A percentile compares a stretch with the other conserved stretches of the same genome.
Evolutionary conservation across 2,888 invertebrate species (phyloP).

Genomic region (Galeruca laticollis): DNA sequence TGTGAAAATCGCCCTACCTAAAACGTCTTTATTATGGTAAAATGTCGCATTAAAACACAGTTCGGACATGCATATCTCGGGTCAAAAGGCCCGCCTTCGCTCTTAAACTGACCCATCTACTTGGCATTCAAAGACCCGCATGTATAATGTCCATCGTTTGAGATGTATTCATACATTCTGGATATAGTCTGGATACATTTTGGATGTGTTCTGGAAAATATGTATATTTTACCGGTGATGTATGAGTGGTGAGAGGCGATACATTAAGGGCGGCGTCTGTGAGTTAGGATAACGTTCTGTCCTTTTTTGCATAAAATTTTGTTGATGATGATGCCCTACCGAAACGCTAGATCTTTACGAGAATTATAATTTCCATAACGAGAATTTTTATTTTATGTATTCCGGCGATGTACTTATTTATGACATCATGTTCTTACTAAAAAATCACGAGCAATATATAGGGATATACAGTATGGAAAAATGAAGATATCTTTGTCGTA

Average conservation of each 20-base stretch:
- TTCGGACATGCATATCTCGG: constrained; percentile 42
- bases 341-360: neutral
- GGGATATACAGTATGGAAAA: too few relatives aligned
- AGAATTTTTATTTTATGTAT: neutral
- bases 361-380: neutral
- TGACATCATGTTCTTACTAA: too few relatives aligned
- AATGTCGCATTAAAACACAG: constrained; percentile 43
- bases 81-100: constrained; percentile 39
- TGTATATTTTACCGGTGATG: constrained; percentile 45
- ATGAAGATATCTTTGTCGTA: too few relatives aligned
- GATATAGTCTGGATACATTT: constrained; percentile 36
- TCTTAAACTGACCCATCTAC: constrained; percentile 43
- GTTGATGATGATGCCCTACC: constrained; percentile 21
- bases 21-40: constrained; percentile 45
- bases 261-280: constrained; percentile 34
- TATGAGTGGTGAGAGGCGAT: constrained; percentile 37
- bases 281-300: constrained; percentile 10
- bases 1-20: constrained; percentile 4
- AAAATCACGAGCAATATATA: neutral
- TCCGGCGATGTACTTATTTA: neutral
- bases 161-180: constrained; percentile 49
- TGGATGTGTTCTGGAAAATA: constrained; percentile 39
- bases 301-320: constrained; percentile 37
- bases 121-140: constrained; percentile 44
- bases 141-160: constrained; percentile 44